phyloP scores from a whole-genome alignment of 2,888 invertebrate genomes.

The Muschampia plurimacula region DNA sequence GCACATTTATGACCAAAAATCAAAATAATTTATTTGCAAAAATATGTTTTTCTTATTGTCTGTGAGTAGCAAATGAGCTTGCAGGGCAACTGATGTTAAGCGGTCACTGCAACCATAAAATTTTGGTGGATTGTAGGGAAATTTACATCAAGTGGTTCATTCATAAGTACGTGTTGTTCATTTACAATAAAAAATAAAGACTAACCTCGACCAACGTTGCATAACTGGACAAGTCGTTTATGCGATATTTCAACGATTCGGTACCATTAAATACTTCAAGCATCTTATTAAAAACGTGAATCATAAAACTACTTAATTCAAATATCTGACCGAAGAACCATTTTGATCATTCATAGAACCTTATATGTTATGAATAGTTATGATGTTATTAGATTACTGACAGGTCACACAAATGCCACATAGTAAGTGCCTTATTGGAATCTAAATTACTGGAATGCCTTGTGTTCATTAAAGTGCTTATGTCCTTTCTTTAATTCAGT shows the following conservation, averaged over 20 bases:
- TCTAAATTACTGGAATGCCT: constrained; percentile 26
- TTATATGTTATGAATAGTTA: constrained; percentile 19
- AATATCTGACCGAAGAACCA: background rate
- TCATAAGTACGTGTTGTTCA: too few relatives aligned
- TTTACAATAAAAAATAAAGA: background rate
- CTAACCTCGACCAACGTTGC: background rate
- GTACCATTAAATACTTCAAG: background rate
- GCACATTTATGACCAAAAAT: background rate
- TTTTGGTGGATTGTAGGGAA: too few relatives aligned
- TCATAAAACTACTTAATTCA: constrained; percentile 23
- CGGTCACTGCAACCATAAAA: too few relatives aligned
- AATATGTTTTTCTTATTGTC: too few relatives aligned
- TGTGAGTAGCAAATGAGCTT: too few relatives aligned
- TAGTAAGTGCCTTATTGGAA: constrained; percentile 21
- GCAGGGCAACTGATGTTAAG: too few relatives aligned
- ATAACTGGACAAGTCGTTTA: background rate
- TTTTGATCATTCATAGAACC: constrained; percentile 13
- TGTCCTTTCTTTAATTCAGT: constrained; percentile 14
- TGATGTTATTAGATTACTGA: constrained; percentile 27
- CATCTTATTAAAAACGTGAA: background rate
- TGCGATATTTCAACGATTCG: background rate
- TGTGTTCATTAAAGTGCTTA: constrained; percentile 22
- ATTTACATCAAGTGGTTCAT: too few relatives aligned
- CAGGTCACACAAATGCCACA: constrained; percentile 17
- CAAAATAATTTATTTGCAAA: too few relatives aligned